Conservation (phyloP, 2,113 vertebrate genomes). For the Equus quagga region DNA sequence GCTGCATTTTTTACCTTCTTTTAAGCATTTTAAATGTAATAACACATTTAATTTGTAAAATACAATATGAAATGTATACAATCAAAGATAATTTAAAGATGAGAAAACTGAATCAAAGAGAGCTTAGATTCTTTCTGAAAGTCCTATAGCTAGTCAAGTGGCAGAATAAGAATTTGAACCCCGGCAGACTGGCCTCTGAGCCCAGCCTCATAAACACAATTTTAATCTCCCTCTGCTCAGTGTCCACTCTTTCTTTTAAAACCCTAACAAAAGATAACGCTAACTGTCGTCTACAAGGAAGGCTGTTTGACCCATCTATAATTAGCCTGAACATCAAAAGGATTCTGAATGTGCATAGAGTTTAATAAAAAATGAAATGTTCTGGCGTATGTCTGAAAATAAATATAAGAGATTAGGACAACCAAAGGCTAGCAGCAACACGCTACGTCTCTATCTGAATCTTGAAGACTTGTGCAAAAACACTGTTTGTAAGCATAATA, state of each 20-base stretch:
- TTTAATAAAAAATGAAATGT: constrained; percentile 10
- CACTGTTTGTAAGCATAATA: not conserved
- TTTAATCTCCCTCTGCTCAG: not conserved
- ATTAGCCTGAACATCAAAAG: constrained; percentile 64
- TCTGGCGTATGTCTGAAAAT: constrained; percentile 57
- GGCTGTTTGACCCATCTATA: not conserved
- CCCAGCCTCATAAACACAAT: not conserved
- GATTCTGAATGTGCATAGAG: not conserved
- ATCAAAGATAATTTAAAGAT: not conserved
- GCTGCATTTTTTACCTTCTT: not conserved
- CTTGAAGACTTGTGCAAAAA: not conserved
- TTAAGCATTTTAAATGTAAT: not conserved
- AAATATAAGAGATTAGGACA: constrained; percentile 56
- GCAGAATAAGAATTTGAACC: not conserved
- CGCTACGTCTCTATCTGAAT: not conserved
- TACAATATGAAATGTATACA: not conserved
- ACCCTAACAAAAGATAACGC: not conserved
- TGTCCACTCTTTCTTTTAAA: constrained; percentile 23
- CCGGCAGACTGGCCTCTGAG: not conserved
- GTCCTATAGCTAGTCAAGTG: not conserved
- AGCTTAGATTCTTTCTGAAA: not conserved
- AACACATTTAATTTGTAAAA: not conserved
- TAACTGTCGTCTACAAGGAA: not conserved
- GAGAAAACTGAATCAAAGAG: not conserved
- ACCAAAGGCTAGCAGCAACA: not conserved